Evolutionary conservation across 2,113 vertebrate species (phyloP), one percentile per base, ranked within the genome.

Genomic region (Cnemophilus loriae): DNA sequence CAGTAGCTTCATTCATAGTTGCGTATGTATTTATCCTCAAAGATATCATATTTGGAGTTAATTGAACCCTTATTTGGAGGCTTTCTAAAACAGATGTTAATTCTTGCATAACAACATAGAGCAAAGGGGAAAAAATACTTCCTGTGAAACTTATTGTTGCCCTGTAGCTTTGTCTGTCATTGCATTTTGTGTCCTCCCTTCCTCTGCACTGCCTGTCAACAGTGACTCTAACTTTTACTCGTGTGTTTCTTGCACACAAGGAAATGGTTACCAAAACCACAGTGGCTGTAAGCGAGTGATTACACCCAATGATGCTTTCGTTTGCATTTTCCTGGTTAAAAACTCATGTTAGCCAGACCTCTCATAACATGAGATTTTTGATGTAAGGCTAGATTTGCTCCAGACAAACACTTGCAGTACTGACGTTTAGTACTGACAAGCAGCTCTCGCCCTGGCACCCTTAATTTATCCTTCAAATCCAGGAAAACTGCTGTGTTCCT

Each of bases 261-360:
- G 96, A 96, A 97, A 96, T 86, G 90, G 88, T 92, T 96, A 75
- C 89, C 35, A 77, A 96, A 97, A 94, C 91, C 96, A 89, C 91
- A 90, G 65, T 6, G 32, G 39, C 87, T 93, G 87, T 78, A 77
- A 89, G 85, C 23, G 6, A 90, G 56, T 63, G 80, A 93, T 95
- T 95, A 63, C 84, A 86, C 33, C 35, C 49, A 44, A 3, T 57
- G 87, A 42, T 85, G 89, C 80, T 94, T 77, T 93, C 13, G 3
- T 85, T 77, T 83, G 61, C 28, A 2, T 93, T 96, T 92, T 81
- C 89, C 77, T 92, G 41, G 67, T 52, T 87, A 41, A 78, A 92
- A 92, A 44, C 73, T 74, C 33, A n/a, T 55, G 82, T 33, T 85
- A 94, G 82, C 44, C 41, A 89, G 73, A 28, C 49, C 39, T 76